Conservation (phyloP, 2,888 invertebrate genomes). For the Yponomeuta cagnagella region DNA sequence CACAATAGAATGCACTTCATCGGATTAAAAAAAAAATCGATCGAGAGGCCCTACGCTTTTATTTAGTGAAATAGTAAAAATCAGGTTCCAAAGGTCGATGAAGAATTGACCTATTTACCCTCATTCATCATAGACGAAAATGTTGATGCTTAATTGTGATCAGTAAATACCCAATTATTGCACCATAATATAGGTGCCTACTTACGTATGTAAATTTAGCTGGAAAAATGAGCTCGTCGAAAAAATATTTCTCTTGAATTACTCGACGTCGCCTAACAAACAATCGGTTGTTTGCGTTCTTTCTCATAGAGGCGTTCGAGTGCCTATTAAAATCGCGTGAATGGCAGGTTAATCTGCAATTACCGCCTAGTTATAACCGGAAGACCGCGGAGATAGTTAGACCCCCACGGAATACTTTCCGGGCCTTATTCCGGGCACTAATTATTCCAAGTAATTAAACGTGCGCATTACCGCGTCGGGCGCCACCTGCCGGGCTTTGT, state of each 20-base stretch:
- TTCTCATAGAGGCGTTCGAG: constrained; percentile 39
- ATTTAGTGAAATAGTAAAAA: neutral
- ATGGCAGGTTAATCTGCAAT: constrained; percentile 74
- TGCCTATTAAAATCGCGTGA: constrained; percentile 67
- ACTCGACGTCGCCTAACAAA: constrained; percentile 59
- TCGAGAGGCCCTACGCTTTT: neutral
- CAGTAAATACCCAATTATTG: no score
- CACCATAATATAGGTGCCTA: neutral
- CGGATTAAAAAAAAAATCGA: constrained; percentile 29
- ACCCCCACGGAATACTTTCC: constrained; percentile 72
- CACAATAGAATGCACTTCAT: constrained; percentile 31
- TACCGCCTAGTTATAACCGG: constrained; percentile 75
- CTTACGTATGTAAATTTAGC: neutral
- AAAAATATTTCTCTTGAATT: neutral
- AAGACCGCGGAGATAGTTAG: constrained; percentile 74
- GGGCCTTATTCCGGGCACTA: constrained; percentile 76
- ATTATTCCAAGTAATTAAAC: constrained; percentile 77
- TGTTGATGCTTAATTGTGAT: no score
- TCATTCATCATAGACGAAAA: no score
- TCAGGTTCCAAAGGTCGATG: no score
- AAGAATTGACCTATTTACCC: no score
- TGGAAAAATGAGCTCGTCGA: neutral
- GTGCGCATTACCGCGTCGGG: constrained; percentile 71
- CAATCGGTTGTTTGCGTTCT: constrained; percentile 55
- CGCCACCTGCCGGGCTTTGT: constrained; percentile 73